Base-by-base conservation (phyloP, 1,140 invertebrate genomes). In the Drosophila kikkawai region DNA sequence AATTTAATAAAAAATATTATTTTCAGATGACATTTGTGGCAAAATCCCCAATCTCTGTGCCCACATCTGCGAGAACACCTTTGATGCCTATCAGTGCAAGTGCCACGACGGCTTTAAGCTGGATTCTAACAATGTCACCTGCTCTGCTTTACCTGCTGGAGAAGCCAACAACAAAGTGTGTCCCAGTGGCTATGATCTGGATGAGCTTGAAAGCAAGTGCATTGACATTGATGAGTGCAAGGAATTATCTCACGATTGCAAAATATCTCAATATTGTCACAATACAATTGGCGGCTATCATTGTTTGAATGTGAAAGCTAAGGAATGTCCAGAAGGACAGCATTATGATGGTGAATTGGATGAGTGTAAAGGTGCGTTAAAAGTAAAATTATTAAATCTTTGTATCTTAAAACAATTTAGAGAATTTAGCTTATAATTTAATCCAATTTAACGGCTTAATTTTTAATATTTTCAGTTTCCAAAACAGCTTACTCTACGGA, bases 171-270 rank as follows among this genome's bases (percentile, higher is more conserved):
- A 60, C 0, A 15, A 61, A 11, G 53, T 77, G 4, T 91, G 80
- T 53, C 65, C 63, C 6, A 57, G 39, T 8, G 81, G 91, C 13
- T 92, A 82, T 37, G n/a, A 68, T 45, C 32, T 75, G 3, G 80
- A 90, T 19, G 22, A 47, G 0, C 8, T 48, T 2, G 70, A 70
- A 32, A 55, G 47, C 3, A 82, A 91, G 51, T 93, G 92, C 34
- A 56, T 80, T 93, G 95, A 95, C 91, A 93, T 96, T 4, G 95
- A 97, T 80, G 96, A 97, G 85, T 97, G 96, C 79, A 84, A 92
- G 0, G 93, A 94, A 11, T 94, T 94, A 0, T 93, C 93, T 19
- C 95, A 96, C 48, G 97, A 96, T 74, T 94, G 94, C 59, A 77
- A 76, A 36, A 12, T 53, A 22, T 67, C 58, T 11, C 91, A 93